These are phyloP conservation scores for Drosophila carrolli DNA, from an alignment of 1,140 invertebrate genomes.

Conservation along the genomic window DNA sequence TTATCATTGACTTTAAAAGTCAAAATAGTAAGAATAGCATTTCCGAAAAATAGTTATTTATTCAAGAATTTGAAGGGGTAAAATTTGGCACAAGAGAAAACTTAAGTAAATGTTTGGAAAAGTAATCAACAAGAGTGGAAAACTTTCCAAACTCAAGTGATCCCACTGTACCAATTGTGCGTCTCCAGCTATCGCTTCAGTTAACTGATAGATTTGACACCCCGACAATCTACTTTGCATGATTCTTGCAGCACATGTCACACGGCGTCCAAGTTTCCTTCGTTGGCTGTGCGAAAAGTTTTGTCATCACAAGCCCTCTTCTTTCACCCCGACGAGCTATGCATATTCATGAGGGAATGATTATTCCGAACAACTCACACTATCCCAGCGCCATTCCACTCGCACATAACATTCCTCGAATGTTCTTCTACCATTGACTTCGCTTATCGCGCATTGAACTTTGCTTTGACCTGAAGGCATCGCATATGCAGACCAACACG, in stretches of 20 bases:
- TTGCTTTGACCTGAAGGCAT: constrained; percentile 47
- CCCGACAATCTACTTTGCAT: constrained; percentile 49
- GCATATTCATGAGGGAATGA: constrained; percentile 49
- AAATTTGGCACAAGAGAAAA: neutral
- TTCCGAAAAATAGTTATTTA: neutral
- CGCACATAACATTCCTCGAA: constrained; percentile 34
- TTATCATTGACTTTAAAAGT: no score
- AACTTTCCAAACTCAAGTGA: constrained; percentile 6
- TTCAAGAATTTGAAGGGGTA: neutral
- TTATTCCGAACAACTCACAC: constrained; percentile 33
- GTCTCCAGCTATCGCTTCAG: constrained; percentile 20
- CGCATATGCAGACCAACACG: constrained; percentile 10
- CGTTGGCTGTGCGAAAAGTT: constrained; percentile 37
- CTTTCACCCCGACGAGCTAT: neutral
- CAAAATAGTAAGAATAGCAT: no score
- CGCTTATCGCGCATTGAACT: constrained; percentile 67
- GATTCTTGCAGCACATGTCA: constrained; percentile 46
- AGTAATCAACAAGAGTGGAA: constrained; percentile 8
- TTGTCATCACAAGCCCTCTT: constrained; percentile 27
- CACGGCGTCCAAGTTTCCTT: constrained; percentile 17
- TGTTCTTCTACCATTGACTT: constrained; percentile 50
- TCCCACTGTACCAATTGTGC: constrained; percentile 23
- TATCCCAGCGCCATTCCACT: neutral
- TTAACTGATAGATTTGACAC: constrained; percentile 51
- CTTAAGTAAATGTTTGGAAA: neutral